Evolutionary conservation across 2,113 vertebrate genomes (phyloP), one percentile per base, ranked within the genome.

Genomic region (Scolopax mira): DNA sequence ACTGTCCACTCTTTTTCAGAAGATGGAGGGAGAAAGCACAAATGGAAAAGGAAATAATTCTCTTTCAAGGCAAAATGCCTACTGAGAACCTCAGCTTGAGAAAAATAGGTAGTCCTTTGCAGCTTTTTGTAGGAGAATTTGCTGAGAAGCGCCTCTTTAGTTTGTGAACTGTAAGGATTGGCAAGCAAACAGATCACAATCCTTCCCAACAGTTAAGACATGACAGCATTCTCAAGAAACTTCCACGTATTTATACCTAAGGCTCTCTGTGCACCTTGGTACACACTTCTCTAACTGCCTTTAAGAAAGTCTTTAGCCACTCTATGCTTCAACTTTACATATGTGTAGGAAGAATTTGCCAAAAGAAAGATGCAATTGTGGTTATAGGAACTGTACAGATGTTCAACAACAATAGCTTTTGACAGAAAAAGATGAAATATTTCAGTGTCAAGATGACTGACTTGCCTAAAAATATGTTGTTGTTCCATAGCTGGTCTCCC

Each of bases 161-260:
- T 49, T 39, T 27, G 10, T 61, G 13, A 31, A 27, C 7, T 61
- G 30, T 18, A 31, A 57, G 42, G 13, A n/a, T 10, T 0, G 0
- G 4, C 23, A 66, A 13, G 39, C 7, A 31, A 62, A 78, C 65
- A 6, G 23, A 65, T 52, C 30, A 41, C 1, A 71, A 11, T 58
- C 21, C 12, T 89, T 85, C 14, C 23, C 31, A 77, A 12, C 10
- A 67, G 19, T 30, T 72, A 39, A 39, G 28, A 48, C 17, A 21
- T 25, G 10, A 51, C 7, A 30, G 8, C 30, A 41, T 60, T 54
- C 39, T 67, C 57, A 72, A 35, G n/a, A 79, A 39, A 11, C 6
- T 80, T 44, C 37, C 14, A 66, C 5, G 12, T 60, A 60, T 58
- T 30, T 49, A 12, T 67, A 3, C 46, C 19, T 64, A 30, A 67